Percentiles rank a stretch among this genome's conserved stretches.
Conservation (phyloP, 1,140 invertebrate species). For the Drosophila ogumai region DNA sequence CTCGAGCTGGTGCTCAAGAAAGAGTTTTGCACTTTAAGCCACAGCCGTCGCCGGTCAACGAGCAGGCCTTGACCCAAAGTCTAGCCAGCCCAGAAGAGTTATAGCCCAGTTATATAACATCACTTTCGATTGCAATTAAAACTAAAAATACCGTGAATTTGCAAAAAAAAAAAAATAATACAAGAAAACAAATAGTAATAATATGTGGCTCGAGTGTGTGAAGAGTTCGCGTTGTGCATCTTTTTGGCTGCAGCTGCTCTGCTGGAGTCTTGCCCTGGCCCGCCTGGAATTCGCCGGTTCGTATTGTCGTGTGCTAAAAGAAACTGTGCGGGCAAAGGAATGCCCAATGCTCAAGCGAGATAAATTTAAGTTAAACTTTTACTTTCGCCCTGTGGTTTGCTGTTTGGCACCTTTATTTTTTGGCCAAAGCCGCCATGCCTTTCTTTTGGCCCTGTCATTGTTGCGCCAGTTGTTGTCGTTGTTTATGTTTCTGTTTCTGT, state of each 20-base stretch:
- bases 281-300: slow-evolving; percentile 71
- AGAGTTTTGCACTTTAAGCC: slow-evolving; percentile 37
- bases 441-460: slow-evolving; percentile 60
- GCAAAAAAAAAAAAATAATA: slow-evolving; percentile 21
- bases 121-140: slow-evolving; percentile 21
- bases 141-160: slow-evolving; percentile 24
- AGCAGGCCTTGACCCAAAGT: slow-evolving; percentile 52
- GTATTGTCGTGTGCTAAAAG: slow-evolving; percentile 68
- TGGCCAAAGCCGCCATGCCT: slow-evolving; percentile 42
- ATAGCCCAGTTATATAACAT: slow-evolving; percentile 32
- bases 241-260: slow-evolving; percentile 47
- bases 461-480: slow-evolving; percentile 22
- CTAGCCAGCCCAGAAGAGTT: slow-evolving; percentile 14
- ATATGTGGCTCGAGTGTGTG: slow-evolving; percentile 40
- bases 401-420: slow-evolving; percentile 55
- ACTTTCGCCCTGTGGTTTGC: slow-evolving; percentile 64
- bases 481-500: slow-evolving; percentile 40
- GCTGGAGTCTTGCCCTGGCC: slow-evolving; percentile 38
- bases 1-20: slow-evolving; percentile 32
- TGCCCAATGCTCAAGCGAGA: slow-evolving; percentile 17
- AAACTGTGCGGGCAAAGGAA: slow-evolving; percentile 31
- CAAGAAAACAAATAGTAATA: slow-evolving; percentile 2
- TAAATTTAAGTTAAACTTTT: slow-evolving; percentile 68
- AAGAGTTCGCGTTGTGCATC: slow-evolving; percentile 17
- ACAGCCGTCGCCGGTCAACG: slow-evolving; percentile 20